Evolutionary conservation across 2,113 vertebrate genomes (phyloP).

Genomic region (Chloebia gouldiae): DNA sequence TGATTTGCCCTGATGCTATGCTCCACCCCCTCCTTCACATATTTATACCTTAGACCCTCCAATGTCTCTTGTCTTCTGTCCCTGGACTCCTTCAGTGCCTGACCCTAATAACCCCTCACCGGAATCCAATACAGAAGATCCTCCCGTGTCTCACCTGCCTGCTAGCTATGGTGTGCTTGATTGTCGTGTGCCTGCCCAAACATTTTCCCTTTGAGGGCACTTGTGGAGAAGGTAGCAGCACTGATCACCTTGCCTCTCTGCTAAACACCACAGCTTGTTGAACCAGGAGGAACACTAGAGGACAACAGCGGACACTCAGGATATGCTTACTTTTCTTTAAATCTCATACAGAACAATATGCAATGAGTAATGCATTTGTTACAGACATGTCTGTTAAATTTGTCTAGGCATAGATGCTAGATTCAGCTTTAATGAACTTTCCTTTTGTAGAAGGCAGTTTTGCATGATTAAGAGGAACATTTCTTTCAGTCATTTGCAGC

Average conservation of each 20-base stretch:
- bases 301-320: too few relatives aligned
- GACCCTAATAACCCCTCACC: neutral
- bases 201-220: neutral
- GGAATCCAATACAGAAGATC: neutral
- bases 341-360: neutral
- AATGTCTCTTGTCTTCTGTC: neutral
- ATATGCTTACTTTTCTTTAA: neutral
- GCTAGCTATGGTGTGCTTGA: neutral
- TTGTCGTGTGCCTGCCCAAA: neutral
- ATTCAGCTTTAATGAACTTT: neutral
- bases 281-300: neutral
- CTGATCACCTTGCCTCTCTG: neutral
- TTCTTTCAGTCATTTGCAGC: neutral
- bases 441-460: neutral
- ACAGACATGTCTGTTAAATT: neutral
- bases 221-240: rapidly evolving
- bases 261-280: neutral
- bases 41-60: neutral
- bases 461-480: neutral
- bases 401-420: neutral
- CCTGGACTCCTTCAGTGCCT: neutral
- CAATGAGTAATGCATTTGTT: neutral
- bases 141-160: neutral
- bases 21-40: neutral
- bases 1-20: neutral